These are phyloP conservation scores for Hippocampus guttulatus DNA, from an alignment of 2,113 vertebrate genomes.

Conservation along the genomic window DNA sequence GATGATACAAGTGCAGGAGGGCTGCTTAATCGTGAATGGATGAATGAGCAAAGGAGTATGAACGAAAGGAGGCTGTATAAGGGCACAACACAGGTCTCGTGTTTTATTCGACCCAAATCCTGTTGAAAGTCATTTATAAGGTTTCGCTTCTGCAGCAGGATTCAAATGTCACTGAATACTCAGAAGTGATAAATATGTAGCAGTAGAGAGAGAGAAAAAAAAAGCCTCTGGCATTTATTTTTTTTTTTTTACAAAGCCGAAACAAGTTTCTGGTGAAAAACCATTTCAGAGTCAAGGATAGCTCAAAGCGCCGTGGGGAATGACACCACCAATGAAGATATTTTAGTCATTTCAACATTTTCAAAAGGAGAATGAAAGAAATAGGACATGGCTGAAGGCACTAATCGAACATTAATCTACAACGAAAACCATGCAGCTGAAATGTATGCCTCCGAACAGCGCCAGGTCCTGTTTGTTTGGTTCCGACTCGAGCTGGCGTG, in stretches of 20 bases:
- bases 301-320: too few species aligned
- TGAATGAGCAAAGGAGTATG: neutral
- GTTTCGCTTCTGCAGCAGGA: neutral
- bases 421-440: too few species aligned
- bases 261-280: neutral
- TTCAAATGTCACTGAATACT: neutral
- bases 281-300: neutral
- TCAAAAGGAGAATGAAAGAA: too few species aligned
- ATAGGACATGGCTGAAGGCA: too few species aligned
- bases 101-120: neutral
- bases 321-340: too few species aligned
- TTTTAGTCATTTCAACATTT: too few species aligned
- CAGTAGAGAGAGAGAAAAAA: neutral
- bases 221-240: neutral
- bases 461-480: too few species aligned
- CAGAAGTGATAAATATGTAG: neutral
- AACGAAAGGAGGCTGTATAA: conserved; percentile 12
- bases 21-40: conserved; percentile 43
- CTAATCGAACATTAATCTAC: too few species aligned
- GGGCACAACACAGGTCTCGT: neutral
- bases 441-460: too few species aligned
- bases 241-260: neutral
- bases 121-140: conserved; percentile 17
- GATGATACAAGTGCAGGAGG: conserved; percentile 7
- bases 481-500: too few species aligned